Conservation (phyloP, 1,140 invertebrate species). For the Zaprionus nigranus region DNA sequence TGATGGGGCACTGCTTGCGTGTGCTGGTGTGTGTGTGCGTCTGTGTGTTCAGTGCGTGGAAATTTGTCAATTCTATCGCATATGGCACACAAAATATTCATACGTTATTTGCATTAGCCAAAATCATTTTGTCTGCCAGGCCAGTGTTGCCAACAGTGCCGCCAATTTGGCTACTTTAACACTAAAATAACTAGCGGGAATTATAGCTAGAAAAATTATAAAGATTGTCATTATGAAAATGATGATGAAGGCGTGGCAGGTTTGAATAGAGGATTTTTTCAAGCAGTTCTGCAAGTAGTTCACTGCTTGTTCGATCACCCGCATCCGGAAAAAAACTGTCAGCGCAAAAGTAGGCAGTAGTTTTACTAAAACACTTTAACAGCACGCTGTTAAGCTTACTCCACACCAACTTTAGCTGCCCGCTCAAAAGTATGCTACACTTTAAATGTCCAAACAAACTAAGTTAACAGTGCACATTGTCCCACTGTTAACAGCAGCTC, state of each 20-base stretch:
- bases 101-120: conserved; percentile 1
- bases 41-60: background rate
- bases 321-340: too few relatives aligned
- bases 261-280: too few relatives aligned
- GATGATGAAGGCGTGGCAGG: too few relatives aligned
- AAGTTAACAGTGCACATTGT: background rate
- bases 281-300: too few relatives aligned
- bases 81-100: background rate
- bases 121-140: background rate
- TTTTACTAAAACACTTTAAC: conserved; percentile 6
- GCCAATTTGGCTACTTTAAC: background rate
- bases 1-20: background rate
- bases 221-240: too few relatives aligned
- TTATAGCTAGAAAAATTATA: too few relatives aligned
- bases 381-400: background rate
- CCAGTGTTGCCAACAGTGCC: background rate
- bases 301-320: too few relatives aligned
- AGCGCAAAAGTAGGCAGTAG: background rate
- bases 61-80: background rate
- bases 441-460: background rate
- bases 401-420: background rate
- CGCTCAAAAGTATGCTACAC: conserved; percentile 14
- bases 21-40: too few relatives aligned
- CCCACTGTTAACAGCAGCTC: background rate
- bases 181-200: too few relatives aligned